These are phyloP conservation scores for Ahaetulla prasina DNA, from an alignment of 2,113 vertebrate genomes.

Conservation along the genomic window DNA sequence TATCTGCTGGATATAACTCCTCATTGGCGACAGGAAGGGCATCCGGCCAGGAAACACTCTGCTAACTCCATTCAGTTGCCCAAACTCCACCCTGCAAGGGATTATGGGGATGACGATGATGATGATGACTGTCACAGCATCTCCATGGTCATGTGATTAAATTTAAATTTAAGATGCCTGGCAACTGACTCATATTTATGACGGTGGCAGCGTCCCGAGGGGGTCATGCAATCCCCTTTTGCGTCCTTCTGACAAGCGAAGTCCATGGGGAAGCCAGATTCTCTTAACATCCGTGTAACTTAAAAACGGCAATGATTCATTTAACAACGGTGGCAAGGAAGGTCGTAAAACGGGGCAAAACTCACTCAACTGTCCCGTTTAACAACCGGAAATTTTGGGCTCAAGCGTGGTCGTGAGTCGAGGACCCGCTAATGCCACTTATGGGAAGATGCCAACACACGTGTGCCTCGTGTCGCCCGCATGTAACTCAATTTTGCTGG, in stretches of 20 bases:
- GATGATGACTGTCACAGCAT: no score
- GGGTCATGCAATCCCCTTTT: background rate
- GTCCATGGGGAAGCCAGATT: no score
- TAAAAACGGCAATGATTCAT: no score
- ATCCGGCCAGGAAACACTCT: no score
- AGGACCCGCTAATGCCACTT: background rate
- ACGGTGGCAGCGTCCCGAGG: background rate
- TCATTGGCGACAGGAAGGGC: no score
- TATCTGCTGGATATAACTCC: no score
- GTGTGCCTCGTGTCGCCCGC: background rate
- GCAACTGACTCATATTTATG: background rate
- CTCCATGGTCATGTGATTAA: background rate
- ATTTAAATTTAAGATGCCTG: background rate
- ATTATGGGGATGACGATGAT: no score
- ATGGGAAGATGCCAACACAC: background rate
- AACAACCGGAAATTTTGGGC: background rate
- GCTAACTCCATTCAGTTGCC: no score
- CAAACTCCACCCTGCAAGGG: no score
- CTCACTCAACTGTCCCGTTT: fast-evolving
- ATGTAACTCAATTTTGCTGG: background rate
- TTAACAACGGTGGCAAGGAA: background rate
- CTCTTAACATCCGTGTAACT: no score
- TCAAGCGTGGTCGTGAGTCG: background rate
- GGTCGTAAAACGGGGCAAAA: background rate
- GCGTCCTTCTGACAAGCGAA: background rate